phyloP scores from a whole-genome alignment of 2,797 vertebrate genomes.

The Microctenopoma lineatum region DNA sequence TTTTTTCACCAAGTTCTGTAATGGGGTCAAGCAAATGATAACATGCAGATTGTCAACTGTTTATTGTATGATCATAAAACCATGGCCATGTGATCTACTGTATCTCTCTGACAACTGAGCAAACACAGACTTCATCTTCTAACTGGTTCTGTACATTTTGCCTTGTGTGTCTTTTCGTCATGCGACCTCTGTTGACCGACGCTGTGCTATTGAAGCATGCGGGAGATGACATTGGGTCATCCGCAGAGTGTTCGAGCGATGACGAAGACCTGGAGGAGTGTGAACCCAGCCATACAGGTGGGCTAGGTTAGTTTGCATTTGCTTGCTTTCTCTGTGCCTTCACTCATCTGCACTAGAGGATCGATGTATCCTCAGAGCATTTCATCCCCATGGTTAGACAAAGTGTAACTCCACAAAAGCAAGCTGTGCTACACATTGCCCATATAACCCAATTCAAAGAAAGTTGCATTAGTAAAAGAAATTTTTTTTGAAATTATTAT shows the following conservation, averaged over 20 bases:
- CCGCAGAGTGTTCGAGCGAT: slow-evolving; percentile 98
- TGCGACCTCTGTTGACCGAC: slow-evolving; percentile 23
- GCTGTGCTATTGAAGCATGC: slow-evolving; percentile 61
- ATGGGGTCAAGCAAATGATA: too few relatives aligned
- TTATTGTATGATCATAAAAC: too few relatives aligned
- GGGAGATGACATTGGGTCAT: slow-evolving; percentile 93
- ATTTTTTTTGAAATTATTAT: too few relatives aligned
- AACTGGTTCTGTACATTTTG: not conserved
- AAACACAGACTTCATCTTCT: too few relatives aligned
- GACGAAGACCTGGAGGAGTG: slow-evolving; percentile 99
- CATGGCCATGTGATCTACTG: too few relatives aligned
- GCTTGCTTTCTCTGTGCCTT: slow-evolving; percentile 85
- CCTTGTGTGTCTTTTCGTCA: slow-evolving; percentile 61
- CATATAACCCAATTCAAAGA: not conserved
- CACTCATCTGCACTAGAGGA: slow-evolving; percentile 87
- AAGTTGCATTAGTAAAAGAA: not conserved
- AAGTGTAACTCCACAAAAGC: slow-evolving; percentile 78
- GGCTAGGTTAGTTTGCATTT: slow-evolving; percentile 98
- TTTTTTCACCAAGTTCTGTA: not conserved
- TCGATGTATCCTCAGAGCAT: slow-evolving; percentile 86
- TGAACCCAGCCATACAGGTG: slow-evolving; percentile 95
- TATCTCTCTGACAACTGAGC: too few relatives aligned
- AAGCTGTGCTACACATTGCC: not conserved
- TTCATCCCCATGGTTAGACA: slow-evolving; percentile 90
- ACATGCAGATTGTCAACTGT: too few relatives aligned